Evolutionary conservation across 2,113 vertebrate genomes (phyloP).

Genomic region (Otocyon megalotis): DNA sequence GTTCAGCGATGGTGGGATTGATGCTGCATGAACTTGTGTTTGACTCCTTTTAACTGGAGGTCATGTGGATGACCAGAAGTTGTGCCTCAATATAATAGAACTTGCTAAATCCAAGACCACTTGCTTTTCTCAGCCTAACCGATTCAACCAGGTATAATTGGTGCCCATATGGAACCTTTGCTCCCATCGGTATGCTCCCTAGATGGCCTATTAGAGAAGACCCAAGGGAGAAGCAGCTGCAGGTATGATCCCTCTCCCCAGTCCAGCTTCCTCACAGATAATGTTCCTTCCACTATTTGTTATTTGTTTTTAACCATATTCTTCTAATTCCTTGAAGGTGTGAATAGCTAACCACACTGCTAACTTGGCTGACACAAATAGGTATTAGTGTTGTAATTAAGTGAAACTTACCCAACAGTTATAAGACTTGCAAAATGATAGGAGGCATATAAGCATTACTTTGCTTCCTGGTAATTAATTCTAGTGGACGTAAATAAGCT

Average conservation of each 20-base stretch:
- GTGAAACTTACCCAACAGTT: background rate
- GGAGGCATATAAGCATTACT: background rate
- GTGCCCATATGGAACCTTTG: background rate
- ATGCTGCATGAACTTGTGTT: background rate
- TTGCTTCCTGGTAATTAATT: background rate
- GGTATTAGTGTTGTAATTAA: background rate
- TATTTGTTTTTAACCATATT: background rate
- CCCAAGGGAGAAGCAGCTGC: background rate
- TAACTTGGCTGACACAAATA: background rate
- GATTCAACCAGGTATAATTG: too few relatives aligned
- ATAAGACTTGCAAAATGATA: background rate
- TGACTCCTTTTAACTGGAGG: background rate
- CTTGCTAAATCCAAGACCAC: background rate
- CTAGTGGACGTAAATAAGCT: background rate
- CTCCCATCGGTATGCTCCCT: background rate
- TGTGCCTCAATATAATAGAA: background rate
- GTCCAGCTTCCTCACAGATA: background rate
- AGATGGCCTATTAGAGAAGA: background rate
- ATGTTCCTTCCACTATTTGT: background rate
- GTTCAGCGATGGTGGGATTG: background rate
- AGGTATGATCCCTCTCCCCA: background rate
- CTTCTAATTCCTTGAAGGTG: background rate
- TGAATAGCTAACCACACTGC: background rate
- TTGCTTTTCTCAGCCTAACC: background rate
- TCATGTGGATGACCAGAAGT: background rate